Evolutionary conservation across 2,113 vertebrate species (phyloP).

Genomic region (Lepidothrix coronata): DNA sequence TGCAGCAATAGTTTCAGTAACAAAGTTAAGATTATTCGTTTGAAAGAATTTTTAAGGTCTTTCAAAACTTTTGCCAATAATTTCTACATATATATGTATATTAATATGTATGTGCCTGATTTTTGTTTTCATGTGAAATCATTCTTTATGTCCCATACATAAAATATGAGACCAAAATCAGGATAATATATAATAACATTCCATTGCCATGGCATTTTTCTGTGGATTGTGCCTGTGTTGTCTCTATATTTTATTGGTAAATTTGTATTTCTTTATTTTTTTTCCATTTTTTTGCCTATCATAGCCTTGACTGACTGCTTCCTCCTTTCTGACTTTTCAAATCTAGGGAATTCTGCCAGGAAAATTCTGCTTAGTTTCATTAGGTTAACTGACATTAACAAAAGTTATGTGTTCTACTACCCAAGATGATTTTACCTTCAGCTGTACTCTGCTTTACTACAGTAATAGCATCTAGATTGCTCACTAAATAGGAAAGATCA

Average conservation of each 20-base stretch:
- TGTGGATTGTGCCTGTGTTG: background rate
- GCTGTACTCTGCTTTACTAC: background rate
- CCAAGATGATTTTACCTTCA: background rate
- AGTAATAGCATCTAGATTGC: background rate
- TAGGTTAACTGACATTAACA: background rate
- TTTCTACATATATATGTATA: background rate
- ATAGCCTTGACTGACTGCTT: background rate
- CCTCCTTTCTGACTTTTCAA: background rate
- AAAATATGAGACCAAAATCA: background rate
- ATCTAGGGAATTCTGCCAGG: background rate
- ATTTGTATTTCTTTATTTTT: background rate
- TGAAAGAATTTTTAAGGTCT: background rate
- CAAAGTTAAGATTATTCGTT: background rate
- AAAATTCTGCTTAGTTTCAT: background rate
- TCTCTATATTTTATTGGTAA: background rate
- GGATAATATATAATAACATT: background rate
- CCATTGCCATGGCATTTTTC: background rate
- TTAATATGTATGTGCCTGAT: background rate
- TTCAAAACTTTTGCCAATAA: background rate
- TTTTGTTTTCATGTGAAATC: background rate
- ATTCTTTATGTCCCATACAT: background rate
- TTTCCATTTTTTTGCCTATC: background rate
- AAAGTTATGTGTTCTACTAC: background rate
- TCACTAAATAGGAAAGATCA: background rate
- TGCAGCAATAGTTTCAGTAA: background rate